Base-by-base conservation (phyloP, 2,797 vertebrate genomes). In the Protosalanx chinensis region DNA sequence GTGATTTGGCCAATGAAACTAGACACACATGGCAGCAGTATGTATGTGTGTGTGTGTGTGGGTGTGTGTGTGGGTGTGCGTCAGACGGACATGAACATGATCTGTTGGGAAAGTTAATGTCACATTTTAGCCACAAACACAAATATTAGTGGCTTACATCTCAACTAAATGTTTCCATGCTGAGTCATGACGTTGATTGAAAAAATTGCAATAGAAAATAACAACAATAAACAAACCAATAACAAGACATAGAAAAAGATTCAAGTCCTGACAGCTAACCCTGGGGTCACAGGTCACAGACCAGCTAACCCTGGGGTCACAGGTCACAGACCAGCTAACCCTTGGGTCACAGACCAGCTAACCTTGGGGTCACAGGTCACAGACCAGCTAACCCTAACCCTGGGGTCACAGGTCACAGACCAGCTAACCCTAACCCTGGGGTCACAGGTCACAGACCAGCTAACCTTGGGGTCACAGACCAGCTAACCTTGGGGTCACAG, bases 211-310 rank as follows among this genome's bases (percentile, higher is more conserved):
- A 82, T 69, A 82, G 15, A 79, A 75, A 74, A 79, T 70, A 74
- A 79, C 74, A 80, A 84, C 80, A 60, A 63, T 18, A 62, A 79
- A 73, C 69, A 88, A 81, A 81, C 70, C 73, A 85, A 81, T 80
- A 80, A 79, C 62, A 79, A 77, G 46, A 70, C 20, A 49, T 58
- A 18, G 15, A 53, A 73, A 81, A 80, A 82, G 82, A 79, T 89
- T 92, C 88, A 92, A 95, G 93, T 94, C 88, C 90, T 92, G 79
- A 83, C 77, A 35, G 33, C 41, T 46, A 46, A 46, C 37, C 37
- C 37, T 41, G 37, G 37, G 37, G 6, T 82, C 23, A 27, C 23
- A 27, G 23, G 23, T 35, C 33, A 4, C 33, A 35, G 33, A 35
- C 33, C 33, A 35, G 33, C 33, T 35, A 35, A 35, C 33, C 33